Percentiles rank a stretch among this genome's conserved stretches.
These are phyloP conservation scores for Sphaerodactylus townsendi DNA, from an alignment of 2,113 vertebrate species.

Conservation along the genomic window DNA sequence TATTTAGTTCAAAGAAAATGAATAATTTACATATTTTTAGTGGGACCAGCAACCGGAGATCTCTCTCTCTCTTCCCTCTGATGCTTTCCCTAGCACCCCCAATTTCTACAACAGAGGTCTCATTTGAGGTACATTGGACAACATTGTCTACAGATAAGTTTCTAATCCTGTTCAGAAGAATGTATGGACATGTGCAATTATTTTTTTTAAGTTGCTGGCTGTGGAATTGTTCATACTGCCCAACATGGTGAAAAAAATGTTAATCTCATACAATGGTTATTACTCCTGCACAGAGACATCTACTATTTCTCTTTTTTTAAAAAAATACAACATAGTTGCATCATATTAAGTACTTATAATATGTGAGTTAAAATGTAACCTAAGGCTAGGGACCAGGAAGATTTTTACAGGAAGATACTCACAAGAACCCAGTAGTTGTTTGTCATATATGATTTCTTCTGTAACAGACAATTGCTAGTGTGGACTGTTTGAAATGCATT, in stretches of 20 bases:
- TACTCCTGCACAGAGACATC: not conserved
- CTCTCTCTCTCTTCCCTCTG: not conserved
- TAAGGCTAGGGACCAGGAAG: not conserved
- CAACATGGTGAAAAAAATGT: slow-evolving; percentile 16
- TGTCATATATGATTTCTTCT: not conserved
- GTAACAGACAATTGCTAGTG: not conserved
- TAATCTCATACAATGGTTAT: too few species aligned
- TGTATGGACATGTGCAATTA: not conserved
- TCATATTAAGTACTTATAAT: not conserved
- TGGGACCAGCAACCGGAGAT: slow-evolving; percentile 4
- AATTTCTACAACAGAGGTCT: not conserved
- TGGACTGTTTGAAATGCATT: not conserved
- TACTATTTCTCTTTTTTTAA: not conserved
- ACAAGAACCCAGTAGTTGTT: not conserved
- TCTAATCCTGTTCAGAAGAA: not conserved
- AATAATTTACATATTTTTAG: slow-evolving; percentile 47
- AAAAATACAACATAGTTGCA: not conserved
- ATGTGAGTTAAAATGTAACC: too few species aligned
- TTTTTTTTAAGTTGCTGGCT: not conserved
- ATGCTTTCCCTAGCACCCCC: not conserved
- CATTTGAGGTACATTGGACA: not conserved
- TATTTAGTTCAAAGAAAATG: slow-evolving; percentile 49
- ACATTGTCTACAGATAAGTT: not conserved
- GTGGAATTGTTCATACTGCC: not conserved
- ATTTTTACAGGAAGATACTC: not conserved